phyloP scores from a whole-genome alignment of 2,888 invertebrate genomes.

The Aethes cnicana region DNA sequence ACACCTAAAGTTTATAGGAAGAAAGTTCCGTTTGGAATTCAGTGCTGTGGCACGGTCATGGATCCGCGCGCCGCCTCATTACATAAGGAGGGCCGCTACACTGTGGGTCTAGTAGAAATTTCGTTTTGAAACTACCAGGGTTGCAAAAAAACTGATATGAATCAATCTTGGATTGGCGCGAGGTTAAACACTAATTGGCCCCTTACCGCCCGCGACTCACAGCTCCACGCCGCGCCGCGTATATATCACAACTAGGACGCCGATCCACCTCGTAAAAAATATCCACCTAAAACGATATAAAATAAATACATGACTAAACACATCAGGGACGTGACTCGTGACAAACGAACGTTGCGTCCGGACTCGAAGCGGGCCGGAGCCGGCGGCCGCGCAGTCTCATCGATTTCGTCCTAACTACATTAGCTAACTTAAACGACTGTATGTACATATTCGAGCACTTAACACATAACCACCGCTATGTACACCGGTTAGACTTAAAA shows the following conservation, averaged over 20 bases:
- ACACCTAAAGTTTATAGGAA: constrained; percentile 10
- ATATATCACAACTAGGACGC: constrained; percentile 37
- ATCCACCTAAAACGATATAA: constrained; percentile 40
- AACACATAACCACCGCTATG: constrained; percentile 39
- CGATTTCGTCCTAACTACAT: constrained; percentile 48
- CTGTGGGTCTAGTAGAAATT: constrained; percentile 16
- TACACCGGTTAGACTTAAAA: constrained; percentile 54
- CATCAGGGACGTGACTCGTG: constrained; percentile 40
- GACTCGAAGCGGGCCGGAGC: constrained; percentile 18
- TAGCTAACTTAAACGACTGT: constrained; percentile 49
- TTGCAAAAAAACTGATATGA: constrained; percentile 12
- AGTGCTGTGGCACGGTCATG: constrained; percentile 11
- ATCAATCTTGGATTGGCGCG: constrained; percentile 14
- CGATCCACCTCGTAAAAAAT: constrained; percentile 42
- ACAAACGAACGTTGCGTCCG: constrained; percentile 40
- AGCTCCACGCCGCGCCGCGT: constrained; percentile 7
- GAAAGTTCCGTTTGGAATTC: constrained; percentile 24
- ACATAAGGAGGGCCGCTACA: constrained; percentile 11
- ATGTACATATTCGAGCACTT: constrained; percentile 59
- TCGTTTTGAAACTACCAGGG: background rate
- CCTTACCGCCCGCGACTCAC: constrained; percentile 6
- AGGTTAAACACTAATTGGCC: constrained; percentile 22
- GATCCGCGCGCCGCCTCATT: constrained; percentile 11
- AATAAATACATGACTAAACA: constrained; percentile 59
- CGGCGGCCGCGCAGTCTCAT: constrained; percentile 27